These are phyloP conservation scores for Halocynthia roretzi DNA, from an alignment of 23 tunicate species.

Conservation along the genomic window DNA sequence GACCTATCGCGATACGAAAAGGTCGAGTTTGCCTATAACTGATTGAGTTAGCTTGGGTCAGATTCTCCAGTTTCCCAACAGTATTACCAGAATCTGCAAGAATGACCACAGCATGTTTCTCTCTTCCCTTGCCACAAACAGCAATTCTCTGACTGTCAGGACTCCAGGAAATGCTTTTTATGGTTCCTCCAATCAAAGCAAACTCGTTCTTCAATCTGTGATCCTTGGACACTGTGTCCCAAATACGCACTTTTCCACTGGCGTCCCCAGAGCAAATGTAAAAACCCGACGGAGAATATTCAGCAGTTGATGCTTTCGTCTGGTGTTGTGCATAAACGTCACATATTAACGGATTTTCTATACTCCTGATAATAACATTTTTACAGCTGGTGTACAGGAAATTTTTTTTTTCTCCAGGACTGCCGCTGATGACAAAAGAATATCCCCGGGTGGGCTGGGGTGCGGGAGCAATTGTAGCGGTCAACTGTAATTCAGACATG, in stretches of 20 bases:
- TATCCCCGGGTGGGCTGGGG: too few species aligned
- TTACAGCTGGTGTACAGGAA: too few species aligned
- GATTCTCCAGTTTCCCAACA: constrained; percentile 26
- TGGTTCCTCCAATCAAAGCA: constrained; percentile 44
- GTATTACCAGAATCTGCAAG: constrained; percentile 76
- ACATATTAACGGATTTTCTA: too few species aligned
- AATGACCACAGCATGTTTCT: constrained; percentile 45
- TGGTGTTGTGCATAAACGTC: constrained; percentile 49
- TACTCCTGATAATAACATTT: too few species aligned
- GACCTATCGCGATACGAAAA: constrained; percentile 42
- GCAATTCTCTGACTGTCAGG: constrained; percentile 77
- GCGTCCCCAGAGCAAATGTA: constrained; percentile 87
- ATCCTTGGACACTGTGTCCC: constrained; percentile 55
- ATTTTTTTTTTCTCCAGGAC: too few species aligned
- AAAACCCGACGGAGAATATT: constrained; percentile 70
- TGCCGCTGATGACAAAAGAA: too few species aligned
- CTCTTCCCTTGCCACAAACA: constrained; percentile 87
- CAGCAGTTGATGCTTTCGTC: constrained; percentile 55
- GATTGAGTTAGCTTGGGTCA: constrained; percentile 44
- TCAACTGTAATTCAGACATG: too few species aligned
- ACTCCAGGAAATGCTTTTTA: constrained; percentile 81
- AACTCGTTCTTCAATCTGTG: constrained; percentile 55
- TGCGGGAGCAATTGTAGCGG: too few species aligned
- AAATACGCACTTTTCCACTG: constrained; percentile 60
- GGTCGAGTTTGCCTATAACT: constrained; percentile 54